Conservation (phyloP, 2,888 invertebrate genomes). For the Gymnosoma rotundatum region DNA sequence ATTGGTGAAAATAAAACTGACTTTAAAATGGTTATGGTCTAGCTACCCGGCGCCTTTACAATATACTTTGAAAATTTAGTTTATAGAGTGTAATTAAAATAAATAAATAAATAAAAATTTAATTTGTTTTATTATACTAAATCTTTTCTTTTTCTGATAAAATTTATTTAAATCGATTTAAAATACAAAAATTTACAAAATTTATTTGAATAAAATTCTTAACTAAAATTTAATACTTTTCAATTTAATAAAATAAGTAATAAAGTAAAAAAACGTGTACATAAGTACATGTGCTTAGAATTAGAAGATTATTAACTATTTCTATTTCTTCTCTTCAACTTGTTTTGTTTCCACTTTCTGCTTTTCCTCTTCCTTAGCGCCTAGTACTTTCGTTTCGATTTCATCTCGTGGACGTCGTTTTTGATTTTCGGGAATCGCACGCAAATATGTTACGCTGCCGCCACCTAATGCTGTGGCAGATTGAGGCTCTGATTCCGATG, state of each 20-base stretch:
- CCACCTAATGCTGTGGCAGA: constrained; percentile 76
- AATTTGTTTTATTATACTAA: constrained; percentile 2
- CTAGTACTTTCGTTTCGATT: constrained; percentile 78
- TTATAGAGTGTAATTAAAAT: too few relatives aligned
- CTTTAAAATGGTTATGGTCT: too few relatives aligned
- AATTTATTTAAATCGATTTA: constrained; percentile 52
- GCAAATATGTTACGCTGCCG: constrained; percentile 75
- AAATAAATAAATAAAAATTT: not conserved
- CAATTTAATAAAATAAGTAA: constrained; percentile 53
- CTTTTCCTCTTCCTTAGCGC: constrained; percentile 74
- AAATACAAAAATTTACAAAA: constrained; percentile 48
- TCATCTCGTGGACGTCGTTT: constrained; percentile 78
- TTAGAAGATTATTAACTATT: constrained; percentile 31
- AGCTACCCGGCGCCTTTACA: too few relatives aligned
- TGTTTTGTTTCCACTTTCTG: constrained; percentile 55
- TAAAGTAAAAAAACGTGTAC: not conserved
- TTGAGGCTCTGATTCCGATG: constrained; percentile 74
- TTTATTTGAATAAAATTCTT: constrained; percentile 68
- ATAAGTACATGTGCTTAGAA: not conserved
- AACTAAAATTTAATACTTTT: constrained; percentile 64
- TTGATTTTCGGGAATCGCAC: constrained; percentile 73
- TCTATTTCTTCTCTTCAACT: constrained; percentile 32
- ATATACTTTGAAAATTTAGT: too few relatives aligned
- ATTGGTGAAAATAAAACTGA: too few relatives aligned
- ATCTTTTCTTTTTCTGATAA: constrained; percentile 20